Evolutionary conservation across 1,140 invertebrate genomes (phyloP).

Genomic region (Amyelois transitella): DNA sequence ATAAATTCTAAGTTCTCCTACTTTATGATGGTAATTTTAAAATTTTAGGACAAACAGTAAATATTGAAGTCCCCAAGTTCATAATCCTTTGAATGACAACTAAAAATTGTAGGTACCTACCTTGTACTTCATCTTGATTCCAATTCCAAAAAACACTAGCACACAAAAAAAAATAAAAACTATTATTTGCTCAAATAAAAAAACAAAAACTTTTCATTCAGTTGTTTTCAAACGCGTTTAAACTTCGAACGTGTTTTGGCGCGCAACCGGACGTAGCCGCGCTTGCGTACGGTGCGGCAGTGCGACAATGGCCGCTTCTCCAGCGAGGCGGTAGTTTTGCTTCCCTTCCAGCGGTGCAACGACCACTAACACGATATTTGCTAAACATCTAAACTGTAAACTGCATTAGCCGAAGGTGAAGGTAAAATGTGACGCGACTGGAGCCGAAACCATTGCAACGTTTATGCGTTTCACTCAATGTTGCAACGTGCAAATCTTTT

Average conservation of each 20-base stretch:
- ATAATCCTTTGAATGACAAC: too few species aligned
- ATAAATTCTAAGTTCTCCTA: too few species aligned
- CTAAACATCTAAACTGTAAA: neutral
- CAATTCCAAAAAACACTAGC: slow-evolving; percentile 21
- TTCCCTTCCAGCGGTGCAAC: slow-evolving; percentile 55
- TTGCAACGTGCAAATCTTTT: slow-evolving; percentile 6
- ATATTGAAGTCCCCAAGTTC: too few species aligned
- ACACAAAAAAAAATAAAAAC: slow-evolving; percentile 5
- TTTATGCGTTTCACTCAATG: slow-evolving; percentile 4
- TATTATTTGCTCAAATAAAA: slow-evolving; percentile 6
- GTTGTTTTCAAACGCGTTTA: neutral
- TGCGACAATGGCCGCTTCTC: slow-evolving; percentile 46
- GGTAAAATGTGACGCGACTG: slow-evolving; percentile 34
- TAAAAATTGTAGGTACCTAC: slow-evolving; percentile 24
- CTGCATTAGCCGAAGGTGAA: slow-evolving; percentile 28
- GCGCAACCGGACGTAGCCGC: slow-evolving; percentile 31
- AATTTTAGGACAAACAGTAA: too few species aligned
- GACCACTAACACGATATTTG: slow-evolving; percentile 30
- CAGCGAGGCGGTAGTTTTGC: slow-evolving; percentile 47
- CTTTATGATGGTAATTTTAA: neutral
- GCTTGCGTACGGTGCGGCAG: slow-evolving; percentile 46
- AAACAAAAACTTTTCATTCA: neutral
- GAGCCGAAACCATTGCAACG: slow-evolving; percentile 23
- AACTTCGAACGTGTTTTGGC: slow-evolving; percentile 26
- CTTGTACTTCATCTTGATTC: slow-evolving; percentile 51